phyloP scores from a whole-genome alignment of 2,113 vertebrate species.

The Xiphophorus hellerii region DNA sequence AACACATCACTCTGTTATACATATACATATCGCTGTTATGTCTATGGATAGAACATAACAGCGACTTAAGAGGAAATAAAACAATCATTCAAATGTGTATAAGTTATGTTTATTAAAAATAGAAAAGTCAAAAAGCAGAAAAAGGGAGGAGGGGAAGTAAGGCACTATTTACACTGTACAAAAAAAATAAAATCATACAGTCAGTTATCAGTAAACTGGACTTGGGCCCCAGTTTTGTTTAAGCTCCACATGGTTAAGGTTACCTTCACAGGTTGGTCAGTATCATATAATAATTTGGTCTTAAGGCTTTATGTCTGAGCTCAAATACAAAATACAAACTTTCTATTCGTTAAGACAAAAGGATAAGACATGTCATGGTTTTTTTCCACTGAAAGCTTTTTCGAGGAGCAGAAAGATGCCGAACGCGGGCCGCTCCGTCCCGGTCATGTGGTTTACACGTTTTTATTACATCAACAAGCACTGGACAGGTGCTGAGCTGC shows the following conservation, averaged over 20 bases:
- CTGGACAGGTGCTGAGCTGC: slow-evolving; percentile 25
- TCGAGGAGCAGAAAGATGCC: not conserved
- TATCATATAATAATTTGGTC: slow-evolving; percentile 67
- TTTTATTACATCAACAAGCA: slow-evolving; percentile 21
- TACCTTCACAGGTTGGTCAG: slow-evolving; percentile 57
- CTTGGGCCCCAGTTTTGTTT: slow-evolving; percentile 39
- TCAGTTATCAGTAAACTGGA: slow-evolving; percentile 38
- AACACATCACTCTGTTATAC: not conserved
- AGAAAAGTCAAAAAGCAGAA: slow-evolving; percentile 47
- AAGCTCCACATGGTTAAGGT: slow-evolving; percentile 56
- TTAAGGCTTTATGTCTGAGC: slow-evolving; percentile 45
- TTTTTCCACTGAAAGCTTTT: slow-evolving; percentile 10
- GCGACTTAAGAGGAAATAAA: not conserved
- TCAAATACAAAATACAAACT: slow-evolving; percentile 60
- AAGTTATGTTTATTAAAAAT: slow-evolving; percentile 65
- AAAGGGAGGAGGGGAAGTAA: slow-evolving; percentile 20
- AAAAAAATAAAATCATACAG: slow-evolving; percentile 45
- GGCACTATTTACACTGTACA: slow-evolving; percentile 69
- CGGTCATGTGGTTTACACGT: slow-evolving; percentile 42
- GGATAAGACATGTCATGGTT: slow-evolving; percentile 43
- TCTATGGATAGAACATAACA: not conserved
- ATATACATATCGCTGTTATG: not conserved
- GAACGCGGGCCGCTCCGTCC: not conserved
- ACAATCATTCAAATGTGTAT: slow-evolving; percentile 28
- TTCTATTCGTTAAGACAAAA: slow-evolving; percentile 55